Evolutionary conservation across 2,113 vertebrate genomes (phyloP).

Genomic region (Procapra przewalskii): DNA sequence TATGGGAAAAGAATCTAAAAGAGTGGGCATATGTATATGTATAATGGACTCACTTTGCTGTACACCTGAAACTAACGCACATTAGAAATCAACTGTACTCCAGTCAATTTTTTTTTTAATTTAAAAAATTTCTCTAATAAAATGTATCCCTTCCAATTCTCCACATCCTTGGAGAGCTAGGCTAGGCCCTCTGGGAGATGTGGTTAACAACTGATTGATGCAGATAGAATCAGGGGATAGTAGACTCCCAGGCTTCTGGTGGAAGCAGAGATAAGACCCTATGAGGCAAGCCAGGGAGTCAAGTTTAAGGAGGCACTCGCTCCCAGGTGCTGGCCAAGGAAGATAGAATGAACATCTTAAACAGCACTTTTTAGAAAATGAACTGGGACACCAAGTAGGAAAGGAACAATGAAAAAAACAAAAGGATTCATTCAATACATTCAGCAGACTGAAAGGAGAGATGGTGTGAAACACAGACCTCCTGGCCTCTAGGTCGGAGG

Average conservation of each 20-base stretch:
- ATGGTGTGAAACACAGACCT: background rate
- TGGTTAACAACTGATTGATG: background rate
- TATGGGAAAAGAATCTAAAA: background rate
- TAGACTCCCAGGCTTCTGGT: background rate
- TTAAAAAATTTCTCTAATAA: background rate
- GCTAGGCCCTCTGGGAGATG: background rate
- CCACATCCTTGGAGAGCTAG: background rate
- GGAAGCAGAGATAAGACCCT: background rate
- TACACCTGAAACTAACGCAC: background rate
- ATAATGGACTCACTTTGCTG: background rate
- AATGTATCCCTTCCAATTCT: background rate
- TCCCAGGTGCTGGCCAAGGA: background rate
- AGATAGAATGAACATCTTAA: background rate
- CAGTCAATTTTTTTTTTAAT: background rate
- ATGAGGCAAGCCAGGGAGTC: accelerated
- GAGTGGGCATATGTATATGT: background rate
- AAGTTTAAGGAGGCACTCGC: background rate
- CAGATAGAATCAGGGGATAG: background rate
- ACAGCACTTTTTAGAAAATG: background rate
- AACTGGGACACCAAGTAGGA: background rate
- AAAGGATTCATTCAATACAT: background rate
- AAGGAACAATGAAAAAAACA: background rate
- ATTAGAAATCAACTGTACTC: background rate
- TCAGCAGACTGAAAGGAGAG: background rate
- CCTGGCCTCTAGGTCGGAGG: background rate